Base-by-base conservation (phyloP, 2,797 vertebrate genomes). In the Nannoperca obscura region DNA sequence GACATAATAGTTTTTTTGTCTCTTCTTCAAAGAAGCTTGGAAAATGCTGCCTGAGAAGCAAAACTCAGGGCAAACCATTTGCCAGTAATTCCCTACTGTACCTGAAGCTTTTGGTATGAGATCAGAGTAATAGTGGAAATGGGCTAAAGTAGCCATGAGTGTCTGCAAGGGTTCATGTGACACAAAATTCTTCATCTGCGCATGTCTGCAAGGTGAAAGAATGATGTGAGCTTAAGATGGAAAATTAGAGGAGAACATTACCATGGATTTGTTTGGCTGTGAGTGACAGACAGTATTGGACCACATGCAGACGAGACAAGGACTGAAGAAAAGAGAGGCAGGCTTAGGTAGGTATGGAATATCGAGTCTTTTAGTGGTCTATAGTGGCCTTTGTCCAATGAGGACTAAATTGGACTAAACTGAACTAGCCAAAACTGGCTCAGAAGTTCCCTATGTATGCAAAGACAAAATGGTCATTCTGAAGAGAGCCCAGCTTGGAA, bases 251-350 rank as follows among this genome's bases (percentile, higher is more conserved):
- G 20, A 13, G 3, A 64, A 55, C 7, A 20, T 7, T 38, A 20
- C 4, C 8, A 9, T 20, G 2, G 32, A 61, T n/a, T 1, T 69
- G 27, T 67, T 72, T 19, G 27, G 52, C 47, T 49, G 32, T 59
- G 44, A 52, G 53, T 32, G 49, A 71, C 30, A 27, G 6, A 36
- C n/a, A 70, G 19, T 55, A 46, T 58, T 58, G 55, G 52, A 66
- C 19, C 8, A 52, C 79, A 77, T 82, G 69, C 57, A 62, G 34
- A 82, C 36, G 3, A 76, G 32, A 80, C 32, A 42, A 77, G 27
- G 57, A 67, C 44, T 27, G 32, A 68, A 64, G 46, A 74, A 15
- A 57, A 81, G 78, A 83, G 78, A 86, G 81, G 72, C 75, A 86
- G 81, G 78, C 71, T 78, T 66, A 32, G 74, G n/a, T 34, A 44